These are phyloP conservation scores for Dolomedes plantarius DNA, from an alignment of 2,888 invertebrate species.

Conservation along the genomic window DNA sequence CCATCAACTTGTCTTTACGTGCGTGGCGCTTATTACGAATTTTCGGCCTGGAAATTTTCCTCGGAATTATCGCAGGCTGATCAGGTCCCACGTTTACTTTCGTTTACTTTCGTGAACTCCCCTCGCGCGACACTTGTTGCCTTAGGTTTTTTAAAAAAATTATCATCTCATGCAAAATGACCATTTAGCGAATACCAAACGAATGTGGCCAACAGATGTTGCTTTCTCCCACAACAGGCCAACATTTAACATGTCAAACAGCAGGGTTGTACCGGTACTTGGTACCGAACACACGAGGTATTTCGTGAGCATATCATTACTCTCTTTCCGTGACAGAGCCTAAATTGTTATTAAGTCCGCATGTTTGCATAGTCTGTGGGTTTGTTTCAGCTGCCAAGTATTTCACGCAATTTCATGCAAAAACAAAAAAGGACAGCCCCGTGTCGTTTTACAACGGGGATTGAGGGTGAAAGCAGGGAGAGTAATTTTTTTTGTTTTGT, in stretches of 20 bases:
- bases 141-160: no score
- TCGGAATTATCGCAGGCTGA: no score
- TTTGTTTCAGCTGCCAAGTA: background rate
- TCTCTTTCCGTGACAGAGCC: background rate
- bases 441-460: no score
- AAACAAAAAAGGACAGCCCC: background rate
- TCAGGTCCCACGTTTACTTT: no score
- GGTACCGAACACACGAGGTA: background rate
- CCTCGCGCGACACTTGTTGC: conserved; percentile 58
- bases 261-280: conserved; percentile 30
- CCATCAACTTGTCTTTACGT: no score
- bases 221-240: conserved; percentile 40
- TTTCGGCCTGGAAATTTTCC: no score
- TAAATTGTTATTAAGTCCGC: background rate
- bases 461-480: no score
- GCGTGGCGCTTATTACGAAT: no score
- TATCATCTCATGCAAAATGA: conserved; percentile 40
- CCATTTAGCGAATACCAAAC: conserved; percentile 23
- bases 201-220: conserved; percentile 46
- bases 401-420: conserved; percentile 1
- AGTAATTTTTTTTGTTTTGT: no score
- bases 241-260: conserved; percentile 43
- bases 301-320: background rate
- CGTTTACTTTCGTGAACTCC: no score
- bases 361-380: conserved; percentile 11